Evolutionary conservation across 2,797 vertebrate genomes (phyloP).

Genomic region (Rhincodon typus): DNA sequence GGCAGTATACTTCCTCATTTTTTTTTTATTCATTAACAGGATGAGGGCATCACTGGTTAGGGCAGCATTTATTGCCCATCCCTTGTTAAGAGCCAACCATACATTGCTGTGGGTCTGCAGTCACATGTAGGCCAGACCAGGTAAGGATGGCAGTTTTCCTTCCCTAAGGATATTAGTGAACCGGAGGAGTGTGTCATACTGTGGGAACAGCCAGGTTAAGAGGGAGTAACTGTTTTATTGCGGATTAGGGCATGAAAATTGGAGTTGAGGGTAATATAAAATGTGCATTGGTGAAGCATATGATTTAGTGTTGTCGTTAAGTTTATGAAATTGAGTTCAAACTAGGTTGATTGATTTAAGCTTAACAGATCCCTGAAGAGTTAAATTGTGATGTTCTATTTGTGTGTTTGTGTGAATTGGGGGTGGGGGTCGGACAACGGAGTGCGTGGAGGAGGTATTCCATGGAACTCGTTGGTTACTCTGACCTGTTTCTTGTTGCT

Average conservation of each 20-base stretch:
- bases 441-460: not conserved
- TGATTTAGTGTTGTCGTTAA: not conserved
- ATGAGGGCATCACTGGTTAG: too few species aligned
- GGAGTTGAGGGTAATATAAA: not conserved
- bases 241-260: not conserved
- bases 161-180: too few species aligned
- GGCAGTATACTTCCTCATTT: too few species aligned
- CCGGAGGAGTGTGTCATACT: not conserved
- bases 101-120: too few species aligned
- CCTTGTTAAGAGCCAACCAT: too few species aligned
- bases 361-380: not conserved
- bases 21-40: too few species aligned
- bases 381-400: not conserved
- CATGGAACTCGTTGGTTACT: conserved; percentile 1
- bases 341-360: not conserved
- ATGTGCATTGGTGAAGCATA: not conserved
- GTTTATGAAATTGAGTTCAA: not conserved
- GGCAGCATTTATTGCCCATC: too few species aligned
- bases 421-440: not conserved
- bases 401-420: not conserved
- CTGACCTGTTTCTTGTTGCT: not conserved
- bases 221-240: not conserved
- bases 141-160: too few species aligned
- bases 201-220: not conserved
- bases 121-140: too few species aligned